Evolutionary conservation across 2,888 invertebrate species (phyloP), one percentile per base, ranked within the genome.

Genomic region (Acrobeloides nanus): DNA sequence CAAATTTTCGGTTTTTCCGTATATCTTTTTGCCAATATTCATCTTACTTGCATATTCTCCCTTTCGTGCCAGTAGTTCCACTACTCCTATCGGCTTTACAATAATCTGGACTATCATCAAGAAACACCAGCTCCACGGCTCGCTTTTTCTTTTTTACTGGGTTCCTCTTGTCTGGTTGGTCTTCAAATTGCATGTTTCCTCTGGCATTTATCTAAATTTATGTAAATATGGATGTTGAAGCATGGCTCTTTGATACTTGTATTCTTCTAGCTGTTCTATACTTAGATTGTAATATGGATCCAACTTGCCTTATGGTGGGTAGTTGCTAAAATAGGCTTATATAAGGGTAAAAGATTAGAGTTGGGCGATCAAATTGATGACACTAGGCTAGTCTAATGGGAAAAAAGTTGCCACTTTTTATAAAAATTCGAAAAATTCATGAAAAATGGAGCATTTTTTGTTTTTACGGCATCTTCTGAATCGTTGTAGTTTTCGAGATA

Each of bases 101-200:
- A 79, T 90, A 95, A 76, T 92, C 89, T 1, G 93, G 93, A 12
- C 90, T 90, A 60, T 87, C 85, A 67, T 90, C 87, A 64, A 93
- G 78, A 76, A 87, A 95, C 32, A 95, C 87, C 61, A 95, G 79
- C 76, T 93, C 92, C 18, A 51, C 34, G n/a, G 46, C 37, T 7
- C 50, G 45, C 8, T 51, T 64, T 34, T 49, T 53, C 23, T 34
- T 38, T 17, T 48, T 50, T 12, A 32, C 38, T 55, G 46, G 51
- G 54, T 60, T 34, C 35, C 46, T 25, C 44, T 52, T 40, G 34
- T 26, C 50, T 46, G 12, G 61, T 61, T 12, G 58, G 17, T 53
- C 46, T 15, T 56, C 49, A 39, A 68, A 46, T 47, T 73, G 73
- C 48, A 73, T 57, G 47, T 73, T 73, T 32, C 72, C 72, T 21